Evolutionary conservation across 2,888 invertebrate genomes (phyloP), one percentile per base, ranked within the genome.

Genomic region (Drosophila falleni): DNA sequence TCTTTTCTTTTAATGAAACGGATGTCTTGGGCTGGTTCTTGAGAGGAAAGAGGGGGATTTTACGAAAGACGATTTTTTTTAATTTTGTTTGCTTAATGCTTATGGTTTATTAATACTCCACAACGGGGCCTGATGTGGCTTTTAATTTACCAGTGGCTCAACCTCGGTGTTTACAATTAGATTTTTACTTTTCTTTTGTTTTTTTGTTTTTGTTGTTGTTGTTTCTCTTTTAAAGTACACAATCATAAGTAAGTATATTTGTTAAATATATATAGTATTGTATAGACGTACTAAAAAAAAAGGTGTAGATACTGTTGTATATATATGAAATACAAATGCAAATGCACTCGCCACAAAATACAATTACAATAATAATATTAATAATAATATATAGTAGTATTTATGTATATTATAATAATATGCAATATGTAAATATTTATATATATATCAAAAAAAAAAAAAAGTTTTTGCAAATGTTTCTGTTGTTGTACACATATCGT

Each of bases 161-260:
- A 81, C 78, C 78, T 79, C 78, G 78, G 75, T 78, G 74, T 79
- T 69, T 80, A 80, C 81, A 80, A 68, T 63, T 66, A 63, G 46
- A 46, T 63, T 56, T 41, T 31, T 41, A 54, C 39, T 23, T 42
- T 46, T 42, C 41, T 41, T 15, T 15, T 53, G 19, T 9, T 1
- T 31, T 9, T 8, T 31, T 1, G 0, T 31, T 31, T 31, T 31
- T 29, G 6, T 29, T 29, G 29, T 29, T 37, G 41, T 49, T 53
- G 49, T 42, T 62, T 62, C 37, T 42, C 15, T 47, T 66, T 49
- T 60, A 53, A 60, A 67, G 79, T 62, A 65, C 64, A 77, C 68
- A 75, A 72, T 77, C 64, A 64, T 72, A 64, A 68, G 56, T 58
- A 61, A 26, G 44, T 23, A 44, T 72, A 73, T 70, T 47, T 26